Evolutionary conservation across 2,797 vertebrate species (phyloP).

Genomic region (Odontamblyopus lacepedii): DNA sequence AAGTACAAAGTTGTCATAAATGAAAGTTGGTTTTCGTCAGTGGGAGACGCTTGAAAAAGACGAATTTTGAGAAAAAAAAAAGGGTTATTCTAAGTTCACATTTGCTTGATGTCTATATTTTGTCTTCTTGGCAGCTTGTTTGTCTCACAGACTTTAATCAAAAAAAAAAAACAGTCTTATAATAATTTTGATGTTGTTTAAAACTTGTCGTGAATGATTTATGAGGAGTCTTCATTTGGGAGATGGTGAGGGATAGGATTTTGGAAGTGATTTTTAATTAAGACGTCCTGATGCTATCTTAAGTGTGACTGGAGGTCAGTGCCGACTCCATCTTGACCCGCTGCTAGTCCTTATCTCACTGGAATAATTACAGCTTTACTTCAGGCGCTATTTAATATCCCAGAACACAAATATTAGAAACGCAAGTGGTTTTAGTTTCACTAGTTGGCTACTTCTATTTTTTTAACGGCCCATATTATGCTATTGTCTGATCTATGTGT

Average conservation of each 20-base stretch:
- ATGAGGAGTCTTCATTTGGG: slow-evolving; percentile 37
- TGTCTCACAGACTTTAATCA: slow-evolving; percentile 31
- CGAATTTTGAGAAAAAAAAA: neutral
- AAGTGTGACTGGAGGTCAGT: slow-evolving; percentile 13
- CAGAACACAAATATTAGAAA: neutral
- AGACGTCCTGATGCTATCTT: slow-evolving; percentile 33
- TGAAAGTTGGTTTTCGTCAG: slow-evolving; percentile 61
- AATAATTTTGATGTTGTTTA: slow-evolving; percentile 29
- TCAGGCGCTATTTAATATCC: neutral
- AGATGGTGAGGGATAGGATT: slow-evolving; percentile 5
- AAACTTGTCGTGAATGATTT: slow-evolving; percentile 43
- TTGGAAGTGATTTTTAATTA: slow-evolving; percentile 39
- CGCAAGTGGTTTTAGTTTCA: neutral
- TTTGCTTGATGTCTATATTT: slow-evolving; percentile 38
- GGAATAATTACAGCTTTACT: slow-evolving; percentile 7
- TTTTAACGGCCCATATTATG: neutral
- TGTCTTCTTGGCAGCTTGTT: slow-evolving; percentile 40
- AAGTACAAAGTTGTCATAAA: slow-evolving; percentile 70
- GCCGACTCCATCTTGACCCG: slow-evolving; percentile 5
- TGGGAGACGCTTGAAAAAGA: slow-evolving; percentile 31
- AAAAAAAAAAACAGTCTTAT: slow-evolving; percentile 14
- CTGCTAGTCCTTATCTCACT: slow-evolving; percentile 3
- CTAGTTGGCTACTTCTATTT: neutral
- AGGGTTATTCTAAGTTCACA: slow-evolving; percentile 65
- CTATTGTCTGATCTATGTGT: neutral